Percentiles rank a stretch among this genome's conserved stretches.
Evolutionary conservation across 2,888 invertebrate species (phyloP).

Genomic region (Caenorhabditis sinica): DNA sequence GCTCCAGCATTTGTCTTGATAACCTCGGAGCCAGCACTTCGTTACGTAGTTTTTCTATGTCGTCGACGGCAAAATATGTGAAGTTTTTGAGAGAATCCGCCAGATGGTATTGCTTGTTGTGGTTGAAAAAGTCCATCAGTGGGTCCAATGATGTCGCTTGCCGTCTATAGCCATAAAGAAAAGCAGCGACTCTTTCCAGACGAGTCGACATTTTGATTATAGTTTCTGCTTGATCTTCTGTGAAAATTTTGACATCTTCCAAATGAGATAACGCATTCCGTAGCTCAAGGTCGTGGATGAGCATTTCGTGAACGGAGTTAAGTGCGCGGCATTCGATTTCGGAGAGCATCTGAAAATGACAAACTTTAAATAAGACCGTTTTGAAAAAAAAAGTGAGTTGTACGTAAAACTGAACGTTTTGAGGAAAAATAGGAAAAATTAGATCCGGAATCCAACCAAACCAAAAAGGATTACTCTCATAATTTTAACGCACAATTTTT

Average conservation of each 20-base stretch:
- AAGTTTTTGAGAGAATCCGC: slow-evolving; percentile 45
- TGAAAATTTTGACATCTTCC: slow-evolving; percentile 46
- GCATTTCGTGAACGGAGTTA: slow-evolving; percentile 41
- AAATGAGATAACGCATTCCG: slow-evolving; percentile 48
- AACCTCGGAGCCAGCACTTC: slow-evolving; percentile 39
- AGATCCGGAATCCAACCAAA: too few species aligned
- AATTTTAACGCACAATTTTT: too few species aligned
- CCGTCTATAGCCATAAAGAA: slow-evolving; percentile 46
- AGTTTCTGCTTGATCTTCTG: slow-evolving; percentile 50
- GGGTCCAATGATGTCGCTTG: slow-evolving; percentile 46
- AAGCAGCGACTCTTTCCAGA: slow-evolving; percentile 41
- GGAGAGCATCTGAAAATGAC: slow-evolving; percentile 56
- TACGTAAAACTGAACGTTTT: too few species aligned
- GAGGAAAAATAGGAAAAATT: too few species aligned
- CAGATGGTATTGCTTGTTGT: slow-evolving; percentile 54
- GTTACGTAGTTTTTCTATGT: slow-evolving; percentile 37
- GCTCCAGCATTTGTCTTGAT: slow-evolving; percentile 46
- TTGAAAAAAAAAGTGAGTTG: too few species aligned
- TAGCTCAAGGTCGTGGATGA: slow-evolving; percentile 62
- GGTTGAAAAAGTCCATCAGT: slow-evolving; percentile 51
- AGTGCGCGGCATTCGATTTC: slow-evolving; percentile 63
- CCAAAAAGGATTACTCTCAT: too few species aligned
- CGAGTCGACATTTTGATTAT: slow-evolving; percentile 51
- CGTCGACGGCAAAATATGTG: slow-evolving; percentile 22
- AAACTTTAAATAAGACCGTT: too few species aligned